Base-by-base conservation (phyloP, 2,797 vertebrate species). In the Rhinichthys osculus region DNA sequence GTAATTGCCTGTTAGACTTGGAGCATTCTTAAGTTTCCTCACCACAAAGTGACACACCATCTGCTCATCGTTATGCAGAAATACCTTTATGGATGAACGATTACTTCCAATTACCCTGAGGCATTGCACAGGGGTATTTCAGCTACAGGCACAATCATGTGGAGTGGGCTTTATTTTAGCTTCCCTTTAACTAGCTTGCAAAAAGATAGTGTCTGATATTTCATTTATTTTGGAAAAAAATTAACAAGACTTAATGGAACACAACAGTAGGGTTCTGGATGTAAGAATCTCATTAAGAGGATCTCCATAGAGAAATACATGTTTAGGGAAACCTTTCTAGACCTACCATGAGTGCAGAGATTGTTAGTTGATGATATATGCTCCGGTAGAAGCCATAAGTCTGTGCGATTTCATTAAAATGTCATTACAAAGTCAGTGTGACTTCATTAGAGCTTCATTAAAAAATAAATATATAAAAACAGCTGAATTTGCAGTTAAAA, bases 1-100 rank as follows among this genome's bases (percentile, higher is more conserved):
- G 69, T 82, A 88, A 88, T 88, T 88, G 84, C 64, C 87, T 74
- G 66, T 87, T 85, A 82, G 66, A 62, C 70, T 85, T 79, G 52
- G 35, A 87, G 74, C 23, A 72, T 84, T 84, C 86, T 82, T 67
- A 88, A 78, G 57, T 33, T 54, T 57, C 69, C 54, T 71, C 30
- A 27, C 50, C 84, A 50, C 42, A 77, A 81, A 82, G 47, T 70
- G 70, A 38, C 66, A 67, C 44, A 76, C 57, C 77, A 67, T 87
- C 59, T 84, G 70, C 59, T 84, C 62, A 78, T 57, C 74, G n/a
- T 78, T 78, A 84, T 70, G 83, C 83, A 57, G 62, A 78, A 84
- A 84, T 76, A 84, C 74, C 74, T 84, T 78, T 78, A 84, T 64
- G 83, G 62, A 78, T 84, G 73, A 84, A 57, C 47, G 64, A 78